phyloP scores from a whole-genome alignment of 92 coral and sea anemone genomes.

The Pocillopora grandis region DNA sequence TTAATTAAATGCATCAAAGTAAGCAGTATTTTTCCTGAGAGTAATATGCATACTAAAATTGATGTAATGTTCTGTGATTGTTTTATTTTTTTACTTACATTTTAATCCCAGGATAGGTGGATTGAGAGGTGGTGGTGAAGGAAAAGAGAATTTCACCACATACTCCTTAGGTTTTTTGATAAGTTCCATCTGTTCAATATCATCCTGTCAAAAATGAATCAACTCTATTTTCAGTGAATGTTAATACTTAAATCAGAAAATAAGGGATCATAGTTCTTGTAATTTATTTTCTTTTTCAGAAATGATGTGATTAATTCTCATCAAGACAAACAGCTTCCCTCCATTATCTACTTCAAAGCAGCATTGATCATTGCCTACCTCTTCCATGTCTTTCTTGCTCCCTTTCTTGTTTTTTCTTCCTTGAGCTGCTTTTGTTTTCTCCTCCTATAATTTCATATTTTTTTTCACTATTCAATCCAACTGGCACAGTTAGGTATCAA shows the following conservation, averaged over 20 bases:
- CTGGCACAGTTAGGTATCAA: too few relatives aligned
- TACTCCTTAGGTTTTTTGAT: slow-evolving; percentile 95
- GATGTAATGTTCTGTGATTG: too few relatives aligned
- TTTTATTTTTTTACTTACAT: slow-evolving; percentile 55
- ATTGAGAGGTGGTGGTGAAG: slow-evolving; percentile 89
- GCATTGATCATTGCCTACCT: slow-evolving; percentile 46
- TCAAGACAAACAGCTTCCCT: neutral
- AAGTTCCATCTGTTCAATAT: slow-evolving; percentile 75
- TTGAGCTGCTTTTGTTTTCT: slow-evolving; percentile 90
- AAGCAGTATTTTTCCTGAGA: neutral
- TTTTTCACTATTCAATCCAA: neutral
- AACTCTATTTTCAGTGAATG: neutral
- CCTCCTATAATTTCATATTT: slow-evolving; percentile 54
- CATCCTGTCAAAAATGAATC: slow-evolving; percentile 63
- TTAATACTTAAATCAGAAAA: too few relatives aligned
- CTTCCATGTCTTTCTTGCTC: slow-evolving; percentile 86
- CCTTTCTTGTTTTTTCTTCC: slow-evolving; percentile 88
- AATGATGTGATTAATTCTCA: too few relatives aligned
- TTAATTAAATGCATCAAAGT: too few relatives aligned
- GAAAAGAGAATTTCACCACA: slow-evolving; percentile 93
- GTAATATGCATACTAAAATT: neutral
- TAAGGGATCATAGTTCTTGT: too few relatives aligned
- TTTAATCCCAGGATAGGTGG: slow-evolving; percentile 97
- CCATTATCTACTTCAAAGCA: too few relatives aligned
- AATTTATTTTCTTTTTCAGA: too few relatives aligned